A percentile compares a stretch with the other conserved stretches of the same genome.
phyloP scores from a whole-genome alignment of 2,113 vertebrate species.

The Percopsis transmontana region DNA sequence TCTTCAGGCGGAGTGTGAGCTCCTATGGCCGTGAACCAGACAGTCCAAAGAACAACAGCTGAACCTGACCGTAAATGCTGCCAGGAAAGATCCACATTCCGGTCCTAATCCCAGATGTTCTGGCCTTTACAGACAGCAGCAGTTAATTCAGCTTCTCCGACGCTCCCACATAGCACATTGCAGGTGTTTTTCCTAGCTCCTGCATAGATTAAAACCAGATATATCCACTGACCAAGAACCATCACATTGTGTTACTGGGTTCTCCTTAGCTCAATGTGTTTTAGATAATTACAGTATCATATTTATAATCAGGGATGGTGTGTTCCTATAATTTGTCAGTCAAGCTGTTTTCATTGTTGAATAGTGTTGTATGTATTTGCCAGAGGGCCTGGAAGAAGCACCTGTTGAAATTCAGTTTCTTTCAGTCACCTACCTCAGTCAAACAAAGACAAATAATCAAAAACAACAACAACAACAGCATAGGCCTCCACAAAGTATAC shows the following conservation, averaged over 20 bases:
- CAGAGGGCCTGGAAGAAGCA: too few relatives aligned
- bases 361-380: not conserved
- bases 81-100: slow-evolving; percentile 42
- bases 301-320: not conserved
- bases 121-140: not conserved
- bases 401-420: not conserved
- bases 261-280: not conserved
- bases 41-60: slow-evolving; percentile 19
- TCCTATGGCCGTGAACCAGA: slow-evolving; percentile 23
- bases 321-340: not conserved
- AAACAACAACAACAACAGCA: not conserved
- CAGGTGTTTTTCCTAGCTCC: not conserved
- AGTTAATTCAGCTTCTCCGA: not conserved
- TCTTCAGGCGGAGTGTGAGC: slow-evolving; percentile 37
- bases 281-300: not conserved
- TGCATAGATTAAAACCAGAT: not conserved
- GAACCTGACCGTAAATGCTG: slow-evolving; percentile 9
- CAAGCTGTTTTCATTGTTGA: not conserved
- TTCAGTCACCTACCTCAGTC: not conserved
- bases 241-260: not conserved
- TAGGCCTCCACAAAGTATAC: not conserved
- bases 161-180: not conserved
- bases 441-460: not conserved
- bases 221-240: not conserved
- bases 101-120: slow-evolving; percentile 30